phyloP scores from a whole-genome alignment of 2,888 invertebrate genomes.

The Protophormia terraenovae region DNA sequence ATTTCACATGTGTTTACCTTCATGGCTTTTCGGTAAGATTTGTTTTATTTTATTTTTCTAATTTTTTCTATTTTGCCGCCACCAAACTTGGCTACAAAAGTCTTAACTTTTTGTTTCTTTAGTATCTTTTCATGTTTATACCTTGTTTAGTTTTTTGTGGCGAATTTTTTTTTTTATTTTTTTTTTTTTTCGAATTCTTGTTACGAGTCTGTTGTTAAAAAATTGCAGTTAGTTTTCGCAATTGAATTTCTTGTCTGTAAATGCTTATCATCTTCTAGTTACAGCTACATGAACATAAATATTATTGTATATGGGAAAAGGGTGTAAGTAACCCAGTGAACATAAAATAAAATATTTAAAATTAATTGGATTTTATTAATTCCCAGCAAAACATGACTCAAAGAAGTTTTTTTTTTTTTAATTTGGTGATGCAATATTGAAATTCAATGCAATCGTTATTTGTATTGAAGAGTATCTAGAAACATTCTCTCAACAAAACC shows the following conservation, averaged over 20 bases:
- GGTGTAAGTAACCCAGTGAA: background rate
- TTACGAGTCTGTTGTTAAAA: slow-evolving; percentile 34
- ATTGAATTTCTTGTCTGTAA: slow-evolving; percentile 62
- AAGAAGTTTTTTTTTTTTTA: no score
- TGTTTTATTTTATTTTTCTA: slow-evolving; percentile 9
- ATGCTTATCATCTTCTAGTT: slow-evolving; percentile 48
- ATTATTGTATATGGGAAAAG: background rate
- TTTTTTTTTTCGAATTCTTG: background rate
- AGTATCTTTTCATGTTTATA: slow-evolving; percentile 21
- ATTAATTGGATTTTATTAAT: no score
- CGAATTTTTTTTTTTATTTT: no score
- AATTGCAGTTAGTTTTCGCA: slow-evolving; percentile 61
- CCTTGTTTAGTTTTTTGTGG: slow-evolving; percentile 36
- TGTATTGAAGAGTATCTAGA: no score
- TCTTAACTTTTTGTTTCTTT: slow-evolving; percentile 32
- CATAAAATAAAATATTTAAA: background rate
- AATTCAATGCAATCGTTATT: no score
- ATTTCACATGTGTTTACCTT: slow-evolving; percentile 61
- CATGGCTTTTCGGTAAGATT: slow-evolving; percentile 43
- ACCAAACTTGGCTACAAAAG: slow-evolving; percentile 58
- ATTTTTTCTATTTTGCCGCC: slow-evolving; percentile 55
- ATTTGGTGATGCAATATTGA: no score
- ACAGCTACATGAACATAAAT: slow-evolving; percentile 2
- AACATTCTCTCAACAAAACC: no score
- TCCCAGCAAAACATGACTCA: background rate